Percentiles rank a stretch among this genome's conserved stretches.
phyloP scores from a whole-genome alignment of 30 jellyfish, hydroid and myxozoan species.

The Aurelia aurita region DNA sequence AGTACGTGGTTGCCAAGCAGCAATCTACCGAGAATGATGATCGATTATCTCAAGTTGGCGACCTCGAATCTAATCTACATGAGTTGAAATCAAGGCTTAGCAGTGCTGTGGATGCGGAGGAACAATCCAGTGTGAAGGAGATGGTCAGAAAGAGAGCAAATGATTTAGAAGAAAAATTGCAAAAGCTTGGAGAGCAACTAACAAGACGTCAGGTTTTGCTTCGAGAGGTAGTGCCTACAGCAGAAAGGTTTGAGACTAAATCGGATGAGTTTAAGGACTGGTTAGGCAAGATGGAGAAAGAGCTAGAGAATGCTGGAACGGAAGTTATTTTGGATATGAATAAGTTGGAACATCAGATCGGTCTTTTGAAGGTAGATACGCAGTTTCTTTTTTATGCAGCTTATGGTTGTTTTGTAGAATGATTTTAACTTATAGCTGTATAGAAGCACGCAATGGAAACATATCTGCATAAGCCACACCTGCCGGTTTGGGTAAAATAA shows the following conservation, averaged over 20 bases:
- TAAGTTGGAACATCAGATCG: neutral
- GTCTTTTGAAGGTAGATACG: too few species aligned
- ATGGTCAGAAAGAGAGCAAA: constrained; percentile 8
- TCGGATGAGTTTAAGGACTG: neutral
- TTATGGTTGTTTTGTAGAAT: too few species aligned
- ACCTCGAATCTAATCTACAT: constrained; percentile 6
- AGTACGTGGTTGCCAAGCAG: constrained; percentile 56
- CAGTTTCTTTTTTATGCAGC: too few species aligned
- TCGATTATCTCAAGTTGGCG: constrained; percentile 10
- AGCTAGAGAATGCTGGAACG: neutral
- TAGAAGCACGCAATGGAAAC: too few species aligned
- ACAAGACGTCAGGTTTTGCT: constrained; percentile 6
- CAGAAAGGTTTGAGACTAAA: neutral
- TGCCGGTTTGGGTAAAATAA: too few species aligned
- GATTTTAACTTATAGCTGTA: too few species aligned
- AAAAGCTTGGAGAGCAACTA: neutral
- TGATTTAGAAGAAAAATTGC: neutral
- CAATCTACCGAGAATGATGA: constrained; percentile 74
- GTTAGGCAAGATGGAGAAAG: neutral
- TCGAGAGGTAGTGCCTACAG: constrained; percentile 9
- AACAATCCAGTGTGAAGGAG: constrained; percentile 31
- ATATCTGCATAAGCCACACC: too few species aligned
- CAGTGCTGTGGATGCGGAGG: neutral
- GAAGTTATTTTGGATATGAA: neutral
- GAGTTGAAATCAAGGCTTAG: constrained; percentile 14